Evolutionary conservation across 2,113 vertebrate genomes (phyloP), one percentile per base, ranked within the genome.

Genomic region (Gorsachius goisagi): DNA sequence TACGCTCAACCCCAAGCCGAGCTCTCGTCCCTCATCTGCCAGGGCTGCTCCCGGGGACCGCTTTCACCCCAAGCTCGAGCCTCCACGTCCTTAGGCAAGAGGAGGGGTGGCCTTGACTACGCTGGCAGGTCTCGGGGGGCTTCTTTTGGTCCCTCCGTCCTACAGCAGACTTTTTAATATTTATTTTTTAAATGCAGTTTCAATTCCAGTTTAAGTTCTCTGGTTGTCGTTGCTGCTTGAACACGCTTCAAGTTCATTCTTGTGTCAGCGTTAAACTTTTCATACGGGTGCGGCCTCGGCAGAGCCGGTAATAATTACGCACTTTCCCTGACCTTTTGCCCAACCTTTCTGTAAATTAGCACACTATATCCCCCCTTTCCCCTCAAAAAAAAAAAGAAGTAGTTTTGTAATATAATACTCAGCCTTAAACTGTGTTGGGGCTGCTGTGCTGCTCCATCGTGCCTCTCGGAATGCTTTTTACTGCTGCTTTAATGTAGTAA

Each of bases 321-420:
- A 97, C 98, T 98, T 98, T 98, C 97, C 94, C 93, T 98, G 98
- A 98, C 98, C 98, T 98, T 96, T 97, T 97, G 74, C 97, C 95
- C 93, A 97, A 83, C 95, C 97, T 97, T 97, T 92, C 94, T 97
- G 95, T 96, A 97, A 98, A 94, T 85, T 94, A 78, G 96, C 76
- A 96, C 64, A 92, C 59, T 78, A 88, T 67, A 72, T 82, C 64
- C 78, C 55, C 44, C 28, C 9, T 21, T 24, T 33, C 23, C 59
- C 26, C 71, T 37, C 12, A 3, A 3, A 83, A 67, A 83, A 67
- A 89, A 90, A 63, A 39, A 39, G 22, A 4, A 41, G 35, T 53
- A 19, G 2, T 94, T 95, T 79, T 84, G 97, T 97, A 98, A 98
- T 85, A 88, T 66, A 96, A 98, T 91, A 95, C 56, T 14, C 75